Conservation (phyloP, 2,888 invertebrate genomes). For the Acleris holmiana region DNA sequence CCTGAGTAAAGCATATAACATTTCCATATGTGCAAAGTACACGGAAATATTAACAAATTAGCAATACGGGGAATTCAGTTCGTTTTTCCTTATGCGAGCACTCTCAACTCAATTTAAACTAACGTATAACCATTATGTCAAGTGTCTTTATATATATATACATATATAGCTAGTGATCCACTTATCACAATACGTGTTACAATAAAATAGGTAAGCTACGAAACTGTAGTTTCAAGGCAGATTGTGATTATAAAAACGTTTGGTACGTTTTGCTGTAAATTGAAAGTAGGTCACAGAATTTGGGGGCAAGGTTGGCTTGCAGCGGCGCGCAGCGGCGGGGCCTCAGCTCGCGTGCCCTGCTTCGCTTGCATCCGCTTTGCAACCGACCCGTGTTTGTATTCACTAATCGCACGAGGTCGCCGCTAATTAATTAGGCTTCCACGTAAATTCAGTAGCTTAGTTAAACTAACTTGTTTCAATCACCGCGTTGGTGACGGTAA, state of each 20-base stretch:
- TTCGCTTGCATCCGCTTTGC: slow-evolving; percentile 75
- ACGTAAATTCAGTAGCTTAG: slow-evolving; percentile 9
- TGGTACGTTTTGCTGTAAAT: slow-evolving; percentile 71
- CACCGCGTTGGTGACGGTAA: no score
- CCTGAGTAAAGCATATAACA: no score
- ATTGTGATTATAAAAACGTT: slow-evolving; percentile 63
- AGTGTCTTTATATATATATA: no score
- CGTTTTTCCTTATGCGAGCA: no score
- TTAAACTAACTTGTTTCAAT: no score
- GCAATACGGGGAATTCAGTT: no score
- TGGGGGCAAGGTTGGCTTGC: slow-evolving; percentile 80
- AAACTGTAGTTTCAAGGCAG: slow-evolving; percentile 59
- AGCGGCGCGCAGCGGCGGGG: slow-evolving; percentile 47
- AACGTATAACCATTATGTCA: background rate
- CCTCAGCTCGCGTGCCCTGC: slow-evolving; percentile 62
- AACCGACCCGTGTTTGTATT: slow-evolving; percentile 62
- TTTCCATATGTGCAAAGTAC: no score
- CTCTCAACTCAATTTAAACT: no score
- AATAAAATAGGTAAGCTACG: slow-evolving; percentile 9
- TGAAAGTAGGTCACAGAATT: slow-evolving; percentile 80
- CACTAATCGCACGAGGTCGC: slow-evolving; percentile 75
- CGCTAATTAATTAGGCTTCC: slow-evolving; percentile 65
- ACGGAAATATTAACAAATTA: no score
- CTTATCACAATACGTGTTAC: slow-evolving; percentile 1
- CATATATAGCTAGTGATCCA: background rate